A percentile compares a stretch with the other conserved stretches of the same genome.
Conservation (phyloP, 1,140 invertebrate species). For the Episyrphus balteatus region DNA sequence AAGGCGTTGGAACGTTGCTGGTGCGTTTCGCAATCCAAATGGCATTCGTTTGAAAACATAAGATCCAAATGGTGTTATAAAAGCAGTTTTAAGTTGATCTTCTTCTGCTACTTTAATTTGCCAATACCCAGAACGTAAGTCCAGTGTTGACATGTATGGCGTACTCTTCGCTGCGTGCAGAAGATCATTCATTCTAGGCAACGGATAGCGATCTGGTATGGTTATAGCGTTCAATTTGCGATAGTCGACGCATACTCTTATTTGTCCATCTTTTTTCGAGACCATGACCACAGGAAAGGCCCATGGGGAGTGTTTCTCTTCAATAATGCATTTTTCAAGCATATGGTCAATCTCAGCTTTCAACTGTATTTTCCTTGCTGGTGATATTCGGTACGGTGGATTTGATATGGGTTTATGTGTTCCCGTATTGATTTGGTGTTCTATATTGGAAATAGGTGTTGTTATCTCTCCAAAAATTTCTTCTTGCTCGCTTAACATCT, state of each 20-base stretch:
- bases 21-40: slow-evolving; percentile 31
- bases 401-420: not conserved
- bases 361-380: slow-evolving; percentile 8
- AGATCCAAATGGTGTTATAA: slow-evolving; percentile 27
- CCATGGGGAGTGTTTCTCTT: slow-evolving; percentile 18
- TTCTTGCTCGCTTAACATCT: no score
- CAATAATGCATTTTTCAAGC: slow-evolving; percentile 30
- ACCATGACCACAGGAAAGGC: no score
- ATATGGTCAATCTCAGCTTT: slow-evolving; percentile 16
- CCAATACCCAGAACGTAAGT: no score
- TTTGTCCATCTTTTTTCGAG: slow-evolving; percentile 5
- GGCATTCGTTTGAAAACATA: slow-evolving; percentile 36
- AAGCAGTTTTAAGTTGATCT: slow-evolving; percentile 3
- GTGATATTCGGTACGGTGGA: slow-evolving; percentile 11
- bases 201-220: slow-evolving; percentile 29
- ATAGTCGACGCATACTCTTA: slow-evolving; percentile 18
- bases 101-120: no score
- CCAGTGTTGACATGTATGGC: slow-evolving; percentile 29
- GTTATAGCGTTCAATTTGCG: slow-evolving; percentile 26
- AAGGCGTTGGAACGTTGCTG: slow-evolving; percentile 13
- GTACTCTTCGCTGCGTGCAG: slow-evolving; percentile 24
- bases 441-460: not conserved
- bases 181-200: slow-evolving; percentile 37
- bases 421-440: slow-evolving; percentile 2
- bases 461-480: not conserved